These are phyloP conservation scores for Pectinophora gossypiella DNA, from an alignment of 1,140 invertebrate genomes.

Conservation along the genomic window DNA sequence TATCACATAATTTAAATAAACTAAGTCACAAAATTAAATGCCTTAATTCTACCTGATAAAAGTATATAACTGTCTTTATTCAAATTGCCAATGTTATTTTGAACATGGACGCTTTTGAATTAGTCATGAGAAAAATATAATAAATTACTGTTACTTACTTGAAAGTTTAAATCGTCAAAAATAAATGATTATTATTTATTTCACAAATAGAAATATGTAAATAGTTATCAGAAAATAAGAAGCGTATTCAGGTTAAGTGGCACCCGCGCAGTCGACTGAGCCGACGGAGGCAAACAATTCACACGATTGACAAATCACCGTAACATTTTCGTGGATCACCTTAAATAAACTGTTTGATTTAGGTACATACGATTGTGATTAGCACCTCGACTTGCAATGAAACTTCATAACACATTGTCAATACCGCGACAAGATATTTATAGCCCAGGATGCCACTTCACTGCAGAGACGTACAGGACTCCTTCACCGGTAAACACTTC, in stretches of 20 bases:
- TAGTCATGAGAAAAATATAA: no score
- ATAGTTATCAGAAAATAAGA: neutral
- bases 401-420: slow-evolving; percentile 63
- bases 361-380: slow-evolving; percentile 55
- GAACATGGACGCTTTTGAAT: no score
- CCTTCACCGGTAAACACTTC: slow-evolving; percentile 31
- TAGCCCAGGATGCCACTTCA: slow-evolving; percentile 36
- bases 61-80: no score
- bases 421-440: slow-evolving; percentile 60
- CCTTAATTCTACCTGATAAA: no score
- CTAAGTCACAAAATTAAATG: no score
- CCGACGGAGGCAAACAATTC: slow-evolving; percentile 41
- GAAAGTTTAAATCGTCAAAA: no score
- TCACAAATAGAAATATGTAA: no score
- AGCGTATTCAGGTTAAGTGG: slow-evolving; percentile 30
- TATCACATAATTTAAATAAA: no score
- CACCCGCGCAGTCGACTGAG: slow-evolving; percentile 8
- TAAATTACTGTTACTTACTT: no score
- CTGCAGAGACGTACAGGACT: slow-evolving; percentile 49
- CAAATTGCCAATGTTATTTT: no score
- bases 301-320: slow-evolving; percentile 64
- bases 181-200: no score
- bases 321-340: slow-evolving; percentile 57
- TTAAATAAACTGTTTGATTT: slow-evolving; percentile 63
- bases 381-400: slow-evolving; percentile 62